phyloP scores from a whole-genome alignment of 1,140 invertebrate genomes.

The Pseudomyrmex flavicornis region DNA sequence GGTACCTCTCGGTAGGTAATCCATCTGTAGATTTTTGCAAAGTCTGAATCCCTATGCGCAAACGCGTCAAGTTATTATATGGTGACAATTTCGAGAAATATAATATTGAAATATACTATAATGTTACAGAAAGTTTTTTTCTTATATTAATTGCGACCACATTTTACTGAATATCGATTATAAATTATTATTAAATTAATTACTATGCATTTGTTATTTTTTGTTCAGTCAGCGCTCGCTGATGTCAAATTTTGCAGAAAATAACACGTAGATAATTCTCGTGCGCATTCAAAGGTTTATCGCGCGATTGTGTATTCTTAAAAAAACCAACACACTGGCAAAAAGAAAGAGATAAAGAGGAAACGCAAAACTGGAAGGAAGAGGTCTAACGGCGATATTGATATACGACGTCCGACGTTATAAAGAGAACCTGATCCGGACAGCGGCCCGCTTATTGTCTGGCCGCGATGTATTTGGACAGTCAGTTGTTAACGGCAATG shows the following conservation, averaged over 20 bases:
- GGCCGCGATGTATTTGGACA: constrained; percentile 81
- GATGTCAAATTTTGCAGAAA: constrained; percentile 49
- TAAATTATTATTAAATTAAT: not conserved
- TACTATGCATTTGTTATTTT: too few species aligned
- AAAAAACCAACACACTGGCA: constrained; percentile 15
- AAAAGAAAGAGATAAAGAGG: not conserved
- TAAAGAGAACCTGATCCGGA: constrained; percentile 81
- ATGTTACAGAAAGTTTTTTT: too few species aligned
- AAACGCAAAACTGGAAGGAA: constrained; percentile 67
- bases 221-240: constrained; percentile 25
- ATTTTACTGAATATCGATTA: not conserved
- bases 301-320: constrained; percentile 60
- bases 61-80: constrained; percentile 1
- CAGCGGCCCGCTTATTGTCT: constrained; percentile 77
- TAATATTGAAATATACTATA: too few species aligned
- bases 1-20: constrained; percentile 11
- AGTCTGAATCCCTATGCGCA: not conserved
- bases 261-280: constrained; percentile 68
- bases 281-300: constrained; percentile 69
- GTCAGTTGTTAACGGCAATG: constrained; percentile 82
- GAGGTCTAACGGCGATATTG: constrained; percentile 73
- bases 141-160: too few species aligned
- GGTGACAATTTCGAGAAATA: too few species aligned
- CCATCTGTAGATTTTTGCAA: constrained; percentile 11
- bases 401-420: constrained; percentile 76